Percentiles rank a stretch among this genome's conserved stretches.
Conservation (phyloP, 2,113 vertebrate species). For the Cyanocitta stelleri region DNA sequence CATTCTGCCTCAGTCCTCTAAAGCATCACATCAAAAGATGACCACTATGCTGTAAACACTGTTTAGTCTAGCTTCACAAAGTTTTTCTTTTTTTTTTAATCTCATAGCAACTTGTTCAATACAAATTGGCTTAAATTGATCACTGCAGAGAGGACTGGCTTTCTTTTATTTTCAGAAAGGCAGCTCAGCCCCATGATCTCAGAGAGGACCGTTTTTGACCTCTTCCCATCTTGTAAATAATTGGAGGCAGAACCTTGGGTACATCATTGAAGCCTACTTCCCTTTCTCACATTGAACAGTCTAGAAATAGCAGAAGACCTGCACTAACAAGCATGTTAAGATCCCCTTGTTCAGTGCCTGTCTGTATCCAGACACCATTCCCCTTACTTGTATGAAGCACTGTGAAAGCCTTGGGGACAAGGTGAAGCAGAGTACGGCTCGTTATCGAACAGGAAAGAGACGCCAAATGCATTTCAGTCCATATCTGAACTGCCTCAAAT, state of each 20-base stretch:
- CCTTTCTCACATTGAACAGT: not conserved
- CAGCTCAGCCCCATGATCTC: not conserved
- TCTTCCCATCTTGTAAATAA: not conserved
- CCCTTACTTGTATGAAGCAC: not conserved
- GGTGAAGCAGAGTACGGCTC: not conserved
- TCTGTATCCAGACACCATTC: not conserved
- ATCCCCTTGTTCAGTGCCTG: not conserved
- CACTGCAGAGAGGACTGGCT: not conserved
- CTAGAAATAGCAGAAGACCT: not conserved
- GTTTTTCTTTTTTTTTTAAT: not conserved
- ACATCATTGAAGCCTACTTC: not conserved
- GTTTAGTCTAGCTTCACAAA: not conserved
- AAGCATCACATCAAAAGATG: not conserved
- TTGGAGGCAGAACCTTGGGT: not conserved
- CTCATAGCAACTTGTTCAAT: not conserved
- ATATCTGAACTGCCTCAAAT: not conserved
- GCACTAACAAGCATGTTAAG: not conserved
- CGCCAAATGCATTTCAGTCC: not conserved
- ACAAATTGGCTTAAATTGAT: not conserved
- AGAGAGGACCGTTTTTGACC: not conserved
- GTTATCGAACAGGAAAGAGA: fast-evolving
- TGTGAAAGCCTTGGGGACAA: not conserved
- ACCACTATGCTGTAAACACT: not conserved
- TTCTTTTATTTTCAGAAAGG: not conserved
- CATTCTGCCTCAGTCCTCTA: not conserved